Evolutionary conservation across 1,140 invertebrate species (phyloP).

Genomic region (Pteromalus puparum): DNA sequence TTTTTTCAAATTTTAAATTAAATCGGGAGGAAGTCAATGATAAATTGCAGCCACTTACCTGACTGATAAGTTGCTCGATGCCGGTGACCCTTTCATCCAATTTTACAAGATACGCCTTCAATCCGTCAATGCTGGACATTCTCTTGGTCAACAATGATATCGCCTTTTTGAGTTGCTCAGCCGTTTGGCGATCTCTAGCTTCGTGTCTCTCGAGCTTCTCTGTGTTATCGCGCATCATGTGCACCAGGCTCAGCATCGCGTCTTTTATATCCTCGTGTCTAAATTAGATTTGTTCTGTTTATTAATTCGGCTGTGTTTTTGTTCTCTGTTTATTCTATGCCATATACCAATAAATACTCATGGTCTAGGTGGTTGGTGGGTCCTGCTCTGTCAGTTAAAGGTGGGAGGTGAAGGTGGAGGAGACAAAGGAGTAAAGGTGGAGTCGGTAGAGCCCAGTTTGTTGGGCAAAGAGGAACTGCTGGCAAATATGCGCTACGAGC

Average conservation of each 20-base stretch:
- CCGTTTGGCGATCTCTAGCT: constrained; percentile 84
- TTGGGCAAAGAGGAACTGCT: too few species aligned
- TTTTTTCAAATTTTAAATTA: too few species aligned
- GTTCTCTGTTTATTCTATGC: too few species aligned
- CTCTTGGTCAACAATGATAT: constrained; percentile 83
- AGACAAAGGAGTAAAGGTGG: too few species aligned
- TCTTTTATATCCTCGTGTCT: constrained; percentile 89
- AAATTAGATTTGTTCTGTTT: background rate
- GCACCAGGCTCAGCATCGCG: constrained; percentile 87
- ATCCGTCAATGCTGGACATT: constrained; percentile 81
- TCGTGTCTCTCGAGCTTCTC: constrained; percentile 92
- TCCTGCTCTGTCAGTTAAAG: too few species aligned
- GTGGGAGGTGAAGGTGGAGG: too few species aligned
- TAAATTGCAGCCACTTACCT: too few species aligned
- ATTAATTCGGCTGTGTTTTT: background rate
- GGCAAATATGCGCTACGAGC: too few species aligned
- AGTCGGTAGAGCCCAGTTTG: too few species aligned
- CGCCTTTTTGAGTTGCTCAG: constrained; percentile 86
- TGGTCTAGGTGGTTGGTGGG: too few species aligned
- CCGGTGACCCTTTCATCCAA: constrained; percentile 82
- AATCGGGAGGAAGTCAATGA: too few species aligned
- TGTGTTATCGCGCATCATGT: constrained; percentile 86
- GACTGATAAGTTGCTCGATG: constrained; percentile 77
- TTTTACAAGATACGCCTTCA: constrained; percentile 80
- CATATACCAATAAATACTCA: too few species aligned